Conservation (phyloP, 2,797 vertebrate species). For the Leptoclinus maculatus region DNA sequence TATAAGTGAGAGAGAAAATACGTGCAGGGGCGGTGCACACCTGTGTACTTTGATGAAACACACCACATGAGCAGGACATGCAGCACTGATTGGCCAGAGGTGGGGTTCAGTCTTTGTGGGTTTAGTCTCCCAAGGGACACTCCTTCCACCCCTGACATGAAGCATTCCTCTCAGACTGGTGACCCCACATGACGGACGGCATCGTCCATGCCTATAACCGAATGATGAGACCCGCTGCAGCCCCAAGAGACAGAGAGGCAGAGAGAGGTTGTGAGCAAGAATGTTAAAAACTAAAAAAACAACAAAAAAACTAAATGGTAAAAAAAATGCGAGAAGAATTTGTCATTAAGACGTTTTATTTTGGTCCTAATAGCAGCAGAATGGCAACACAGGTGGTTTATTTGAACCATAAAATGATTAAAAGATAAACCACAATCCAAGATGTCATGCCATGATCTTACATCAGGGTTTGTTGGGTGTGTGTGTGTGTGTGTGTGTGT, state of each 20-base stretch:
- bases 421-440: not conserved
- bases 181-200: constrained; percentile 74
- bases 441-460: not conserved
- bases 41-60: constrained; percentile 27
- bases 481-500: constrained; percentile 19
- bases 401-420: not conserved
- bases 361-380: not conserved
- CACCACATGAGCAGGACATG: constrained; percentile 12
- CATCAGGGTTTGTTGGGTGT: constrained; percentile 3
- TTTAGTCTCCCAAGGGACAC: constrained; percentile 58
- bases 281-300: constrained; percentile 28
- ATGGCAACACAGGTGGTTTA: not conserved
- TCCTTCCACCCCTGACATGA: constrained; percentile 54
- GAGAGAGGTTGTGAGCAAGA: constrained; percentile 47
- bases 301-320: constrained; percentile 35
- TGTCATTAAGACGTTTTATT: not conserved
- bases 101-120: constrained; percentile 43
- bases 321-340: not conserved
- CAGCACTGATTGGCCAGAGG: constrained; percentile 12
- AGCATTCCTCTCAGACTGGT: constrained; percentile 73
- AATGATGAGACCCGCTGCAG: constrained; percentile 40
- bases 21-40: constrained; percentile 30
- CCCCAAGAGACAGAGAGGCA: constrained; percentile 18
- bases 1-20: not conserved
- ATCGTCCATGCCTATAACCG: constrained; percentile 74